phyloP scores from a whole-genome alignment of 2,113 vertebrate genomes.

The Carassius auratus region DNA sequence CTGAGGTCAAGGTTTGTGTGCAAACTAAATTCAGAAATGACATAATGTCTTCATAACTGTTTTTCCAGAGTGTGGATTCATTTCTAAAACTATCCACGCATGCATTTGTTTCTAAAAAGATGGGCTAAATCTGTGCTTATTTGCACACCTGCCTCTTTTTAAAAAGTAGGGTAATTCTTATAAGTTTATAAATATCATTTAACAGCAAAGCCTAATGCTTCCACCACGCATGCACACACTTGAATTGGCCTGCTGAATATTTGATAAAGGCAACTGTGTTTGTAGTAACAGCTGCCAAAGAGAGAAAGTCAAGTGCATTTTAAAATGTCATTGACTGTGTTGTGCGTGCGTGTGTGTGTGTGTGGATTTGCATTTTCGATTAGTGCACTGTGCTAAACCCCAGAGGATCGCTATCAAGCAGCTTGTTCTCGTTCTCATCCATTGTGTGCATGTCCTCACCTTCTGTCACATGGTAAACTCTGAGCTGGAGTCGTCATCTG shows the following conservation, averaged over 20 bases:
- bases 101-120: not conserved
- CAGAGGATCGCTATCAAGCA: conserved; percentile 25
- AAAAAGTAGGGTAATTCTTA: not conserved
- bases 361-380: conserved; percentile 10
- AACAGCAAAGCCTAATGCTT: not conserved
- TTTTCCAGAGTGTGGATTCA: not conserved
- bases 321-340: conserved; percentile 31
- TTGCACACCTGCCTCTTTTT: not conserved
- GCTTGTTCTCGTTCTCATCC: not conserved
- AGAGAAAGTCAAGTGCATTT: conserved; percentile 40
- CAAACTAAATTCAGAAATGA: not conserved
- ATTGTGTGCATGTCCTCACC: conserved; percentile 7
- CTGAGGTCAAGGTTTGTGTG: not conserved
- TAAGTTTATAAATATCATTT: not conserved
- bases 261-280: conserved; percentile 54
- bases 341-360: not conserved
- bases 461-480: conserved; percentile 3
- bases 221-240: not conserved
- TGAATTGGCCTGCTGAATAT: conserved; percentile 51
- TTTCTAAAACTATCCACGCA: not conserved
- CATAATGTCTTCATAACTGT: not conserved
- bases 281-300: conserved; percentile 34
- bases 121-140: not conserved
- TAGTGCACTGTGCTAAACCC: conserved; percentile 34
- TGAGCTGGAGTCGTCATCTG: not conserved